Evolutionary conservation across 1,140 invertebrate species (phyloP).

Genomic region (Drosophila pachea): DNA sequence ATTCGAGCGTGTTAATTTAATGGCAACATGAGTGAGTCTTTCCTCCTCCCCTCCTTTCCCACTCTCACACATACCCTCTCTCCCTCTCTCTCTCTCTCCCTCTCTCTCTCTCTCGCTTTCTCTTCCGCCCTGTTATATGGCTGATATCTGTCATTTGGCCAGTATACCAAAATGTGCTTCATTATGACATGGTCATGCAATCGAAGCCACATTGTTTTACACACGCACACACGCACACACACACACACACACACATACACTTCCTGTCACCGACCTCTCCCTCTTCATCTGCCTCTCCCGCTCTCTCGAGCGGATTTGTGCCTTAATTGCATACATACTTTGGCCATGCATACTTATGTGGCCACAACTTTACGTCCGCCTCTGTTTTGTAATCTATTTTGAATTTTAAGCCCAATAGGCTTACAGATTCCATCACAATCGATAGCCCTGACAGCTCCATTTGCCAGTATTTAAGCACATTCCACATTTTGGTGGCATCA

Average conservation of each 20-base stretch:
- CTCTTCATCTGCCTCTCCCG: too few species aligned
- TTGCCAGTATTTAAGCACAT: conserved; percentile 16
- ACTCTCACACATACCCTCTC: background rate
- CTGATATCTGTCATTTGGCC: conserved; percentile 38
- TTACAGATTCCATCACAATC: conserved; percentile 30
- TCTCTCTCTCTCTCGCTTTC: background rate
- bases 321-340: conserved; percentile 43
- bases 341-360: conserved; percentile 41
- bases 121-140: background rate
- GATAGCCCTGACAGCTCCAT: conserved; percentile 36
- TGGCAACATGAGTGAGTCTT: conserved; percentile 52
- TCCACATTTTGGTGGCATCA: background rate
- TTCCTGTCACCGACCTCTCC: background rate
- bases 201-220: conserved; percentile 47
- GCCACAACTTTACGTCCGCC: conserved; percentile 24
- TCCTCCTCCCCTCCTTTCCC: background rate
- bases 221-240: conserved; percentile 12
- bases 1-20: conserved; percentile 74
- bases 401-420: conserved; percentile 27
- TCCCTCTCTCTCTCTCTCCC: background rate
- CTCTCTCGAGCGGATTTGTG: conserved; percentile 21
- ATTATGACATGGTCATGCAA: conserved; percentile 52
- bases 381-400: conserved; percentile 38
- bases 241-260: conserved; percentile 6
- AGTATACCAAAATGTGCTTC: conserved; percentile 25